Conservation (phyloP, 2,888 invertebrate genomes). For the Stomorhina lunata region DNA sequence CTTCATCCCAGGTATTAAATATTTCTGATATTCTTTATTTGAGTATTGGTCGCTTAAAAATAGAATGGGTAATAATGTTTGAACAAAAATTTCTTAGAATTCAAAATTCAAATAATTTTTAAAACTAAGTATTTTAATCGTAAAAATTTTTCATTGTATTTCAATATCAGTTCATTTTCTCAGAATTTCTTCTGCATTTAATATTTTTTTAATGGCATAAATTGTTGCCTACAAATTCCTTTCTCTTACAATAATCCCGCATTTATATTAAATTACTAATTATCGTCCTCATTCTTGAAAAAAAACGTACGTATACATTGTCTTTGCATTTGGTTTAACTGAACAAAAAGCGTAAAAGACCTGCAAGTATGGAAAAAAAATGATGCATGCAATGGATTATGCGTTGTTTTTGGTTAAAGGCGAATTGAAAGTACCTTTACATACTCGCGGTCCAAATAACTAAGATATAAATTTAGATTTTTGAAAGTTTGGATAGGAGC, state of each 20-base stretch:
- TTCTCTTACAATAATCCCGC: conserved; percentile 40
- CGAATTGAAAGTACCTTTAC: not conserved
- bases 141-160: not conserved
- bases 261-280: conserved; percentile 53
- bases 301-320: conserved; percentile 5
- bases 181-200: not conserved
- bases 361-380: not conserved
- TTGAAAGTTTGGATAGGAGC: too few species aligned
- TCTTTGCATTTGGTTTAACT: not conserved
- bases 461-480: too few species aligned
- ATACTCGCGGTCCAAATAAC: too few species aligned
- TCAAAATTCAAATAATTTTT: too few species aligned
- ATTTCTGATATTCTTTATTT: too few species aligned
- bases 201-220: not conserved
- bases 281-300: conserved; percentile 17
- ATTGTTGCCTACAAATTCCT: conserved; percentile 3
- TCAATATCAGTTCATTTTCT: not conserved
- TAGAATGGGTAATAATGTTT: too few species aligned
- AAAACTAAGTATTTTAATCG: not conserved
- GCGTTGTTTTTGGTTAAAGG: not conserved
- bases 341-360: not conserved
- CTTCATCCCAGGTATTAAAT: too few species aligned
- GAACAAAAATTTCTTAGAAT: too few species aligned
- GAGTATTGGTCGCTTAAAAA: too few species aligned
- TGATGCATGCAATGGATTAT: not conserved